Conservation (phyloP, 2,888 invertebrate genomes). For the Drosophila meridionalis region DNA sequence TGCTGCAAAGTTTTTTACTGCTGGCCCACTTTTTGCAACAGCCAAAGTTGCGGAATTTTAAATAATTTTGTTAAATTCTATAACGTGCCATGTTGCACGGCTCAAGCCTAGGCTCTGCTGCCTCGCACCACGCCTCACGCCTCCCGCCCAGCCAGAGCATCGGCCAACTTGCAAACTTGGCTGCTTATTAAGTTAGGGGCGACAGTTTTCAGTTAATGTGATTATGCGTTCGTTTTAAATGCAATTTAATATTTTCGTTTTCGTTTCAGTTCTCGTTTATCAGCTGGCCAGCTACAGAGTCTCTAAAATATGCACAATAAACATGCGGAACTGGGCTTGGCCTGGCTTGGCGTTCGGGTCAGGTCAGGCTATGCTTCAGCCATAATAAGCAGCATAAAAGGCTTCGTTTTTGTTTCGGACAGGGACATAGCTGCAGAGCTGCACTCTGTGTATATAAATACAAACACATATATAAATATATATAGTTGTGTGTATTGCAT, state of each 20-base stretch:
- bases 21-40: conserved; percentile 43
- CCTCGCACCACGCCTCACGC: not conserved
- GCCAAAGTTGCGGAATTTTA: conserved; percentile 73
- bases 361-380: conserved; percentile 46
- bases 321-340: conserved; percentile 16
- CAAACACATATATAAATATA: not conserved
- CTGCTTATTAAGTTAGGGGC: conserved; percentile 73
- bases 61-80: conserved; percentile 78
- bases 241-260: conserved; percentile 17
- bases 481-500: conserved; percentile 12
- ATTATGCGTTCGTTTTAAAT: conserved; percentile 67
- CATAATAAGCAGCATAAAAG: conserved; percentile 72
- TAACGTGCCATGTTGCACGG: conserved; percentile 66
- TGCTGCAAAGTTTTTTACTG: conserved; percentile 64
- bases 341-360: not conserved
- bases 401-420: conserved; percentile 42
- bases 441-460: conserved; percentile 7
- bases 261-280: not conserved
- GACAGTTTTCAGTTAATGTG: conserved; percentile 70
- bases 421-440: conserved; percentile 26
- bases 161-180: conserved; percentile 52
- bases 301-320: conserved; percentile 60
- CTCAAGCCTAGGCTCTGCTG: conserved; percentile 6
- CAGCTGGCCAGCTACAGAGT: not conserved
- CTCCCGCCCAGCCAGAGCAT: not conserved